Evolutionary conservation across 2,888 invertebrate species (phyloP), one percentile per base, ranked within the genome.

Genomic region (Coremacera marginata): DNA sequence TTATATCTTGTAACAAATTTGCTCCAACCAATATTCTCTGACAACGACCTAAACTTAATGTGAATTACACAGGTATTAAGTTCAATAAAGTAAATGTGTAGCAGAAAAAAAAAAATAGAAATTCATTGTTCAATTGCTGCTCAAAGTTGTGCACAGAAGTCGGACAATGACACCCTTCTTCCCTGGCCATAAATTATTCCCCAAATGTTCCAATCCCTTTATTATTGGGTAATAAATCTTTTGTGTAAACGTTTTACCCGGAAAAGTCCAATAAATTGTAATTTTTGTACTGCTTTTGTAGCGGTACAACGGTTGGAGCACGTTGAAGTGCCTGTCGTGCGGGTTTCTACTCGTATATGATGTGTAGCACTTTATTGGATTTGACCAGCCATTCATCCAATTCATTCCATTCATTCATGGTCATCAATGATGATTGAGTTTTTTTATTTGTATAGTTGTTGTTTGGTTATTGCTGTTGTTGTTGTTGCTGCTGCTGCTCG

Each of bases 211-310:
- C 82, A 82, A 80, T 80, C 82, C 82, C 81, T 80, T 80, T 80
- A 78, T 82, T 82, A 82, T 82, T 81, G 82, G 80, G 82, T 77
- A 81, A 82, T 82, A 82, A 82, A 82, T 82, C 82, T 82, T 77
- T 77, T 78, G 68, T 73, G 80, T 44, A 49, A 68, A 68, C 68
- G 68, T 49, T 68, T 68, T 60, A 77, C 75, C 77, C 82, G 86
- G 85, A 87, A 85, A 85, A 82, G 83, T 81, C 83, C 87, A 85
- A 85, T 85, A 85, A 87, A 85, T 87, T 87, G 86, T 86, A 87
- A 85, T 86, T 87, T 87, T 85, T 82, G 73, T 79, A 70, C 57
- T 11, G 75, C 55, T 52, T 67, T 68, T 67, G 52, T 65, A 63
- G 62, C 44, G 22, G 65, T 34, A 16, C 63, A 63, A 27, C 49